These are phyloP conservation scores for Chorisops tibialis DNA, from an alignment of 2,888 invertebrate genomes.

Conservation along the genomic window DNA sequence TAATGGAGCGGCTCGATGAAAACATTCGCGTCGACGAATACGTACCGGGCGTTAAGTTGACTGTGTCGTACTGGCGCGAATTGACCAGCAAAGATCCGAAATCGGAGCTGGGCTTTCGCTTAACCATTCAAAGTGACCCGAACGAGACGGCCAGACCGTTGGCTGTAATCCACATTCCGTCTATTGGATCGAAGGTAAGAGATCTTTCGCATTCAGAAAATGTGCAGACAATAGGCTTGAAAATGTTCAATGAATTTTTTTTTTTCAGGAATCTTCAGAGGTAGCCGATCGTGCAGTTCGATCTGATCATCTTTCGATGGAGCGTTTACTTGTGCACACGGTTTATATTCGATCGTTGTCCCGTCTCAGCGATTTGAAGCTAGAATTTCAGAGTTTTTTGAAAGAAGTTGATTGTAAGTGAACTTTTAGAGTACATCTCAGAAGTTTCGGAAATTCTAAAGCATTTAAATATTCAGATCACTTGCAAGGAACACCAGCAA, in stretches of 20 bases:
- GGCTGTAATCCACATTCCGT: constrained; percentile 65
- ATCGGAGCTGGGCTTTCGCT: constrained; percentile 81
- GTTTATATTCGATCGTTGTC: constrained; percentile 89
- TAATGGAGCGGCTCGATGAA: constrained; percentile 81
- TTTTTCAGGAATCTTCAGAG: constrained; percentile 53
- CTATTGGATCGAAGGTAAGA: constrained; percentile 47
- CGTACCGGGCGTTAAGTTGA: constrained; percentile 79
- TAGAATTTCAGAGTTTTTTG: constrained; percentile 55
- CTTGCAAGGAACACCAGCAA: constrained; percentile 88
- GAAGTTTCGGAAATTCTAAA: no score
- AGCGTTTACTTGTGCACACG: constrained; percentile 88
- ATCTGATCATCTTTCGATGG: constrained; percentile 92
- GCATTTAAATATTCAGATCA: constrained; percentile 59
- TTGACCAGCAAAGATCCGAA: constrained; percentile 61
- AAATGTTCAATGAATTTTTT: background rate
- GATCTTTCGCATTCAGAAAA: no score
- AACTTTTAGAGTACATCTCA: background rate
- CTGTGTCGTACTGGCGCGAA: constrained; percentile 90
- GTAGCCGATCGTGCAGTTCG: constrained; percentile 75
- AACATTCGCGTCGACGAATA: constrained; percentile 91
- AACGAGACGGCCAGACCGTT: constrained; percentile 75
- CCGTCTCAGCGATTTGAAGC: constrained; percentile 76
- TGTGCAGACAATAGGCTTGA: background rate
- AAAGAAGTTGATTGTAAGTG: constrained; percentile 68
- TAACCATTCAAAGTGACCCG: constrained; percentile 84